These are phyloP conservation scores for Oryzias javanicus DNA, from an alignment of 2,113 vertebrate genomes.

Conservation along the genomic window DNA sequence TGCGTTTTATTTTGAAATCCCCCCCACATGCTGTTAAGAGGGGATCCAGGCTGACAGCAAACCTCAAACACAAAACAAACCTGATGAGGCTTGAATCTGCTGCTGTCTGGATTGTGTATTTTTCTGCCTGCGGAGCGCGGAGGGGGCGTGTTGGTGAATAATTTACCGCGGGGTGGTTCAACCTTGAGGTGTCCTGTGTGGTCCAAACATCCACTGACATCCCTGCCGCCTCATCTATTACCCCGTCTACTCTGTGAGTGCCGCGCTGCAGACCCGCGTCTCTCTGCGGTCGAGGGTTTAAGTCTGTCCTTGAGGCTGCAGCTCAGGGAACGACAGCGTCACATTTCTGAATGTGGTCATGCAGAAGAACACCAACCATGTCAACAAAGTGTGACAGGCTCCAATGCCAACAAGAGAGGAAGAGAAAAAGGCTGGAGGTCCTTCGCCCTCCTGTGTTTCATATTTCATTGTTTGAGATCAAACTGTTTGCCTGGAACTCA, in stretches of 20 bases:
- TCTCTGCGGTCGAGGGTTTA: slow-evolving; percentile 7
- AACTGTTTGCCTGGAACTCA: neutral
- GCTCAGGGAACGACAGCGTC: slow-evolving; percentile 18
- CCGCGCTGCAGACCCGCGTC: neutral
- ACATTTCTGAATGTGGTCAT: slow-evolving; percentile 9
- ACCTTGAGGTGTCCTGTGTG: slow-evolving; percentile 51
- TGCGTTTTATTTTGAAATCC: too few species aligned
- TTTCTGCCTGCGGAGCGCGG: slow-evolving; percentile 10
- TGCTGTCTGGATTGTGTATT: neutral
- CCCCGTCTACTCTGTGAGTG: neutral
- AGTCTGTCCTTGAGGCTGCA: slow-evolving; percentile 10
- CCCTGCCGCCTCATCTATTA: slow-evolving; percentile 2
- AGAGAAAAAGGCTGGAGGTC: neutral
- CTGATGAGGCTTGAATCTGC: neutral
- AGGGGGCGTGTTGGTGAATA: slow-evolving; percentile 43
- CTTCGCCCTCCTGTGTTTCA: neutral
- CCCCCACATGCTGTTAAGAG: too few species aligned
- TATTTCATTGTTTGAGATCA: neutral
- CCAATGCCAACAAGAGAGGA: neutral
- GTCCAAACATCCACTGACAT: slow-evolving; percentile 30
- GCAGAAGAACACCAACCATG: slow-evolving; percentile 25
- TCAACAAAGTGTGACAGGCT: slow-evolving; percentile 15
- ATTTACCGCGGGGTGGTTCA: slow-evolving; percentile 41
- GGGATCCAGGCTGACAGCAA: neutral
- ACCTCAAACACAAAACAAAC: neutral